A percentile compares a stretch with the other conserved stretches of the same genome.
Conservation (phyloP, 2,797 vertebrate species). For the Acanthopagrus latus region DNA sequence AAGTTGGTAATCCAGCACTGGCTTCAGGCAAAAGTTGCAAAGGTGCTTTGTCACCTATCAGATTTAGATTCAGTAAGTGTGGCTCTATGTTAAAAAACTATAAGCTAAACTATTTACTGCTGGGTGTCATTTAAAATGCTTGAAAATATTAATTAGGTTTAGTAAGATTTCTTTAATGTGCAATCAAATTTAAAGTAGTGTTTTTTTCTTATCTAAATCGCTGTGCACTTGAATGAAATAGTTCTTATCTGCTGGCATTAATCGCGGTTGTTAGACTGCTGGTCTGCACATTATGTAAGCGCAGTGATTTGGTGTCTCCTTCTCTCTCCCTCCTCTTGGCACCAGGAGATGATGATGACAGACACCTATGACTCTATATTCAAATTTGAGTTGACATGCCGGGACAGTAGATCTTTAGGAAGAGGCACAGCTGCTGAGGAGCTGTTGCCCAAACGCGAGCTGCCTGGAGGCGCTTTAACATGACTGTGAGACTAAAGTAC, state of each 20-base stretch:
- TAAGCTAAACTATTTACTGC: background rate
- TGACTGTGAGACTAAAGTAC: constrained; percentile 60
- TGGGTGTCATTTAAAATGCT: too few species aligned
- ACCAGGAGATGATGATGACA: constrained; percentile 14
- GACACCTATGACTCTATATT: constrained; percentile 11
- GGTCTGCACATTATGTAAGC: too few species aligned
- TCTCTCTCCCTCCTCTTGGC: constrained; percentile 6
- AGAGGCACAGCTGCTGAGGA: background rate
- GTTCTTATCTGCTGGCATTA: too few species aligned
- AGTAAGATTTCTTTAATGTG: too few species aligned
- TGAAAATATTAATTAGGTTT: too few species aligned
- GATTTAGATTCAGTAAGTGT: background rate
- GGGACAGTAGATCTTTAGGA: constrained; percentile 26
- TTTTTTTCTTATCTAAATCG: background rate
- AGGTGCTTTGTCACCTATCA: background rate
- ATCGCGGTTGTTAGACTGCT: background rate
- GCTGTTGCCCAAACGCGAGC: constrained; percentile 11
- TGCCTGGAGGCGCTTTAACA: constrained; percentile 38
- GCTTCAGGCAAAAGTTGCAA: background rate
- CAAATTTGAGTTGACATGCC: constrained; percentile 44
- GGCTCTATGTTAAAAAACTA: background rate
- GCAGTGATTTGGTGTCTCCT: background rate
- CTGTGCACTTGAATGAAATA: background rate
- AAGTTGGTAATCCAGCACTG: background rate
- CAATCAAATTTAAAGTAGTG: background rate